These are phyloP conservation scores for Falco novaeseelandiae DNA, from an alignment of 2,797 vertebrate species.

Conservation along the genomic window DNA sequence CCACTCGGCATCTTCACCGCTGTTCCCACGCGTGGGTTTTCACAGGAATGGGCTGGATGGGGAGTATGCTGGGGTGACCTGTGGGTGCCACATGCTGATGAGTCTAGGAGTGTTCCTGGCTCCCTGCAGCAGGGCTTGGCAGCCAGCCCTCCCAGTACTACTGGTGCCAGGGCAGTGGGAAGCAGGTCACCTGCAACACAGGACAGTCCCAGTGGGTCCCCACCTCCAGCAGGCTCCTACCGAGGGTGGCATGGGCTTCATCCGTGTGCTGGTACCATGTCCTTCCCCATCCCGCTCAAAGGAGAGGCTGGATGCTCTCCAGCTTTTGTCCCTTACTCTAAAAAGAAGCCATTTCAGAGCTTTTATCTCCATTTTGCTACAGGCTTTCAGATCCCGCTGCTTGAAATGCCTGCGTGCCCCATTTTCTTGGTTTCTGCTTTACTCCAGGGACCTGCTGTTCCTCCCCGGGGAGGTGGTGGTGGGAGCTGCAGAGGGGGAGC, in stretches of 20 bases:
- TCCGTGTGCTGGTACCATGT: rapidly evolving
- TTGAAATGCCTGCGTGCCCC: neutral
- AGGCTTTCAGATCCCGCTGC: neutral
- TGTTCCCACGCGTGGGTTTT: neutral
- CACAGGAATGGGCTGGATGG: neutral
- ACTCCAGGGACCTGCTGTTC: neutral
- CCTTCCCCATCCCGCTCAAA: rapidly evolving
- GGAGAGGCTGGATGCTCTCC: neutral
- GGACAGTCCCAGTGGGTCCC: neutral
- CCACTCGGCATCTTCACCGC: neutral
- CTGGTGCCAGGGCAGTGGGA: neutral
- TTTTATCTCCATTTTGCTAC: neutral
- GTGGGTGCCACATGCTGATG: neutral
- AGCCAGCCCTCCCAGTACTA: neutral
- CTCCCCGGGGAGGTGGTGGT: neutral
- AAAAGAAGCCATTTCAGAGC: neutral
- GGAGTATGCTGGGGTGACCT: neutral
- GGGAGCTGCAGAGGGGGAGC: neutral
- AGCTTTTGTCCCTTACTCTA: neutral
- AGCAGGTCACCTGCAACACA: neutral
- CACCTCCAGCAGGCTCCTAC: neutral
- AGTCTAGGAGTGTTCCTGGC: neutral
- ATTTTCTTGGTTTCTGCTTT: neutral
- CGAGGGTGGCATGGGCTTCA: neutral
- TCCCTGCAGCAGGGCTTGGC: neutral